Conservation (phyloP, 2,113 vertebrate genomes). For the Campylorhamphus procurvoides region DNA sequence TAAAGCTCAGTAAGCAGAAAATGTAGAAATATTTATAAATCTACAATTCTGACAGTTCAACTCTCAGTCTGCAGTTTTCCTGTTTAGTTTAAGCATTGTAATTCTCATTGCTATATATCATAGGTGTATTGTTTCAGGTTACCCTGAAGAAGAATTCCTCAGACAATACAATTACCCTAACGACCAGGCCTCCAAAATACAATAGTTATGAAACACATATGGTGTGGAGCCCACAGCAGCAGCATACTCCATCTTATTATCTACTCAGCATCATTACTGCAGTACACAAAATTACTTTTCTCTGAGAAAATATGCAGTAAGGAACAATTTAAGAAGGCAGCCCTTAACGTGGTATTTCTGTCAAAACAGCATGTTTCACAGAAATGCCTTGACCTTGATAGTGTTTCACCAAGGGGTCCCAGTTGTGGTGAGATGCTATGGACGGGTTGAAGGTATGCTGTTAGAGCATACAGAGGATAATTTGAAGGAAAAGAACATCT, state of each 20-base stretch:
- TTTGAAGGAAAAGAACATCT: neutral
- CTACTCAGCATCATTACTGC: slow-evolving; percentile 78
- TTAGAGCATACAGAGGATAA: neutral
- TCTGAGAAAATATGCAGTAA: slow-evolving; percentile 49
- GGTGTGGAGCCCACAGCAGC: slow-evolving; percentile 67
- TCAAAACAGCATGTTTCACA: neutral
- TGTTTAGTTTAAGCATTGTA: neutral
- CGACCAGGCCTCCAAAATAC: slow-evolving; percentile 60
- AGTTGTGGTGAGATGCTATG: neutral
- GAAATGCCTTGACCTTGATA: neutral
- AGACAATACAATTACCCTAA: slow-evolving; percentile 51
- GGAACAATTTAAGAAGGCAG: slow-evolving; percentile 4
- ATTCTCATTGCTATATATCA: neutral
- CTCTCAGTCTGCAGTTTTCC: neutral
- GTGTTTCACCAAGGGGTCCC: neutral
- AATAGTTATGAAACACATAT: slow-evolving; percentile 73
- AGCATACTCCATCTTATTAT: slow-evolving; percentile 77
- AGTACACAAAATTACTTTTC: slow-evolving; percentile 40
- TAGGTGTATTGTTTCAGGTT: slow-evolving; percentile 38
- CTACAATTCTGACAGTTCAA: neutral
- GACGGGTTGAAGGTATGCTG: neutral
- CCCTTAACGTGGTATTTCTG: neutral
- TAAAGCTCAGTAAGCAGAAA: slow-evolving; percentile 40
- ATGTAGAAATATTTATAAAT: slow-evolving; percentile 30
- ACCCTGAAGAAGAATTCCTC: slow-evolving; percentile 53